phyloP scores from a whole-genome alignment of 2,797 vertebrate species.

The Setipinna tenuifilis region DNA sequence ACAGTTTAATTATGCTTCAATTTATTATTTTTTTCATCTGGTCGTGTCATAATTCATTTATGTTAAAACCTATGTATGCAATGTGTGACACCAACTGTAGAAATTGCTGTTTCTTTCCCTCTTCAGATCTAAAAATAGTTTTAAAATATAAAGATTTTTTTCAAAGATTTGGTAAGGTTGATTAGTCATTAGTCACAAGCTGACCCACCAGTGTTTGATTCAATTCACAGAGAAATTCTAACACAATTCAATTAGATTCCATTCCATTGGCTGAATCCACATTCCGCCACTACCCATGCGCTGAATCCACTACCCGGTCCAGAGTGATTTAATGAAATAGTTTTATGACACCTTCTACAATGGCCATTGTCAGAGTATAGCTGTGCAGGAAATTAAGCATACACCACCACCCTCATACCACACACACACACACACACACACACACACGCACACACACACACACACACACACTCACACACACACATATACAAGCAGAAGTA shows the following conservation, averaged over 20 bases:
- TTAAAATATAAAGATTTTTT: background rate
- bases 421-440: conserved; percentile 30
- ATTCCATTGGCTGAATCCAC: background rate
- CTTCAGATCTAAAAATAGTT: too few relatives aligned
- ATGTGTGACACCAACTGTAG: too few relatives aligned
- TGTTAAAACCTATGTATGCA: too few relatives aligned
- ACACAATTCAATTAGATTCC: background rate
- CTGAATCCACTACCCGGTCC: background rate
- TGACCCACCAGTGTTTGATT: background rate
- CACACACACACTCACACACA: background rate
- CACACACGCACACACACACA: background rate
- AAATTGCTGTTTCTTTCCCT: too few relatives aligned
- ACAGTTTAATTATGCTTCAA: too few relatives aligned
- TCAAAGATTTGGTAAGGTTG: background rate
- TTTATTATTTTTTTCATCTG: too few relatives aligned
- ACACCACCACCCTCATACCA: background rate
- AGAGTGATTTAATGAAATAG: background rate
- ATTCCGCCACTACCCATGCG: too few relatives aligned
- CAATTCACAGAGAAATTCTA: background rate
- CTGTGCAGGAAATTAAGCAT: conserved; percentile 2
- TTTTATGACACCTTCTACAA: background rate
- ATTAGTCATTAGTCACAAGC: background rate
- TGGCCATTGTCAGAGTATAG: background rate
- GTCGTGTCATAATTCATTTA: too few relatives aligned
- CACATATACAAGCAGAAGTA: too few relatives aligned